Evolutionary conservation across 2,113 vertebrate species (phyloP).

Genomic region (Hemiprocne comata): DNA sequence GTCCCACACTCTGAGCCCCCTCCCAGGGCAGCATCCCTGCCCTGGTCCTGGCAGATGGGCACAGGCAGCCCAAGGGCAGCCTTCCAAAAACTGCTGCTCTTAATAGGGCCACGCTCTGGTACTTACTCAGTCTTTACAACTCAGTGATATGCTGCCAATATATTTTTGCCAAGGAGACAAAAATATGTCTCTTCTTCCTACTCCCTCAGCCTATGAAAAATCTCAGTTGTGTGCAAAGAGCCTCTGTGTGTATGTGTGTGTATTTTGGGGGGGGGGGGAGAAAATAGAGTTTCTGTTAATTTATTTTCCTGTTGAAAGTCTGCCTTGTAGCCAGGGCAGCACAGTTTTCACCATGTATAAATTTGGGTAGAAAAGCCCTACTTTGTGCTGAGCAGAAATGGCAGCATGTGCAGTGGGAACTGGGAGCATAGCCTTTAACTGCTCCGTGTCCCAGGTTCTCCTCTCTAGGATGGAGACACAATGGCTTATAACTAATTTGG

Average conservation of each 20-base stretch:
- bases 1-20: neutral
- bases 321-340: constrained; percentile 1
- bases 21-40: neutral
- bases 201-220: constrained; percentile 28
- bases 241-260: neutral
- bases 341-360: neutral
- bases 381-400: neutral
- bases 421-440: neutral
- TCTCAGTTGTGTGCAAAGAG: neutral
- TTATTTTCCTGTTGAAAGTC: constrained; percentile 25
- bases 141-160: constrained; percentile 34
- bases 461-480: neutral
- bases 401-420: neutral
- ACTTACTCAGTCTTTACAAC: constrained; percentile 53
- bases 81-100: neutral
- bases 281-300: neutral
- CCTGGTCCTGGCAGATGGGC: neutral
- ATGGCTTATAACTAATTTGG: neutral
- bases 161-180: constrained; percentile 53
- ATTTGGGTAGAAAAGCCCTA: neutral
- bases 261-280: too few relatives aligned
- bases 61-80: neutral
- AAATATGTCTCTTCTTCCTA: constrained; percentile 33
- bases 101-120: neutral
- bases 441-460: neutral